These are phyloP conservation scores for Notodonta ziczac DNA, from an alignment of 2,888 invertebrate species.

Conservation along the genomic window DNA sequence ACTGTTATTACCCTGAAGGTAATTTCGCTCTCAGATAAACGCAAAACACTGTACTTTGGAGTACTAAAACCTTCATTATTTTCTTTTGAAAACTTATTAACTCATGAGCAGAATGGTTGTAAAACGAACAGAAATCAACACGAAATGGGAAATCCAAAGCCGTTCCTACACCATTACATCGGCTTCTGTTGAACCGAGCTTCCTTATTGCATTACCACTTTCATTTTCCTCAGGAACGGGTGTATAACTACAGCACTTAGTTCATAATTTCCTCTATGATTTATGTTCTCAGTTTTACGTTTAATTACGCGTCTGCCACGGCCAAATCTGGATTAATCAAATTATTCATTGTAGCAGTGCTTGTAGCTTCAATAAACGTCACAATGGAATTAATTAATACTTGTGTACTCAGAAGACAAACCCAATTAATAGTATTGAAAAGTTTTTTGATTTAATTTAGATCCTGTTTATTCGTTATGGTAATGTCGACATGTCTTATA, in stretches of 20 bases:
- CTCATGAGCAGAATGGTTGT: no score
- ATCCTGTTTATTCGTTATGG: no score
- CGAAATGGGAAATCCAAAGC: constrained; percentile 44
- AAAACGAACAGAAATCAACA: not conserved
- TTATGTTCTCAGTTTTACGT: constrained; percentile 36
- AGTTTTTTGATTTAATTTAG: not conserved
- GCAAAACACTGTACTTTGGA: no score
- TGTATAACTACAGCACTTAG: constrained; percentile 33
- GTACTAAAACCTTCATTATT: no score
- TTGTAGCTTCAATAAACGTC: constrained; percentile 49
- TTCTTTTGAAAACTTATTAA: no score
- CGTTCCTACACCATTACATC: constrained; percentile 42
- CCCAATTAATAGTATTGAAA: constrained; percentile 23
- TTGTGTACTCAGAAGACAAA: constrained; percentile 30
- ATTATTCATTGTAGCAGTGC: constrained; percentile 39
- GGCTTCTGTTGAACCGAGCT: constrained; percentile 55
- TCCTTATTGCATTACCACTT: constrained; percentile 62
- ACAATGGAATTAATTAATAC: constrained; percentile 51
- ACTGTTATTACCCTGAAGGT: no score
- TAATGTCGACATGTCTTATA: no score
- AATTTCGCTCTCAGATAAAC: no score
- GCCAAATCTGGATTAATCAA: constrained; percentile 41
- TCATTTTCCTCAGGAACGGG: constrained; percentile 51
- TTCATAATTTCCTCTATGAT: constrained; percentile 43
- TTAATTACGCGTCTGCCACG: constrained; percentile 41